A percentile compares a stretch with the other conserved stretches of the same genome.
These are phyloP conservation scores for Lagodon rhomboides DNA, from an alignment of 2,797 vertebrate species.

Conservation along the genomic window DNA sequence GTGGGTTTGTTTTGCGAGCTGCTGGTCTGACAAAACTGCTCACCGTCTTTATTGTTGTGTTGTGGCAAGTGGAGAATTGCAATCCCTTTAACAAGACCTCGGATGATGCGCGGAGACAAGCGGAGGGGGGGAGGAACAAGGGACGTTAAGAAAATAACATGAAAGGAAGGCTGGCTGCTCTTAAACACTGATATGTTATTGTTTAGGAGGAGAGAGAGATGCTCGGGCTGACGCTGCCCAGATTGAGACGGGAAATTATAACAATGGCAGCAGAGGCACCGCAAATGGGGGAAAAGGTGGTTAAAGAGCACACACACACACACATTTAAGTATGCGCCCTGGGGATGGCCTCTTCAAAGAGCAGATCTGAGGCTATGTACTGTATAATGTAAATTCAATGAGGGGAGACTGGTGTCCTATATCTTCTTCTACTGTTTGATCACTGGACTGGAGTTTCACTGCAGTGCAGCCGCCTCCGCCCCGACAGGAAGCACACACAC, in stretches of 20 bases:
- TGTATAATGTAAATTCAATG: slow-evolving; percentile 65
- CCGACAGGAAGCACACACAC: slow-evolving; percentile 23
- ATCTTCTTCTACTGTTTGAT: slow-evolving; percentile 57
- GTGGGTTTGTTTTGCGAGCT: slow-evolving; percentile 35
- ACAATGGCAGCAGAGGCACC: slow-evolving; percentile 78
- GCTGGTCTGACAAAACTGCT: slow-evolving; percentile 44
- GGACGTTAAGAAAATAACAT: slow-evolving; percentile 5
- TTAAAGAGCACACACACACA: slow-evolving; percentile 11
- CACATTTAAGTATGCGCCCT: slow-evolving; percentile 35
- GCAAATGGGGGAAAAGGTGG: slow-evolving; percentile 25
- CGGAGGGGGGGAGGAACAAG: neutral
- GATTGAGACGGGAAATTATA: slow-evolving; percentile 53
- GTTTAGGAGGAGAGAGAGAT: slow-evolving; percentile 10
- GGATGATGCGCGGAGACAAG: slow-evolving; percentile 31
- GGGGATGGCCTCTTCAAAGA: slow-evolving; percentile 62
- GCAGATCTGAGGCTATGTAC: slow-evolving; percentile 52
- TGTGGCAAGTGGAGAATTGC: slow-evolving; percentile 39
- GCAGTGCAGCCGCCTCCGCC: slow-evolving; percentile 29
- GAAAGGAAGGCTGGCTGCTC: neutral
- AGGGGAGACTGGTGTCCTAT: slow-evolving; percentile 30
- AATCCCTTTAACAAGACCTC: slow-evolving; percentile 37
- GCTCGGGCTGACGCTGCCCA: slow-evolving; percentile 12
- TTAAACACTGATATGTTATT: slow-evolving; percentile 17
- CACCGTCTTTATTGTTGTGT: slow-evolving; percentile 38
- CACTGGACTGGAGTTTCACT: slow-evolving; percentile 50